Percentiles rank a stretch among this genome's conserved stretches.
Conservation (phyloP, 2,113 vertebrate genomes). For the Hassar affinis region DNA sequence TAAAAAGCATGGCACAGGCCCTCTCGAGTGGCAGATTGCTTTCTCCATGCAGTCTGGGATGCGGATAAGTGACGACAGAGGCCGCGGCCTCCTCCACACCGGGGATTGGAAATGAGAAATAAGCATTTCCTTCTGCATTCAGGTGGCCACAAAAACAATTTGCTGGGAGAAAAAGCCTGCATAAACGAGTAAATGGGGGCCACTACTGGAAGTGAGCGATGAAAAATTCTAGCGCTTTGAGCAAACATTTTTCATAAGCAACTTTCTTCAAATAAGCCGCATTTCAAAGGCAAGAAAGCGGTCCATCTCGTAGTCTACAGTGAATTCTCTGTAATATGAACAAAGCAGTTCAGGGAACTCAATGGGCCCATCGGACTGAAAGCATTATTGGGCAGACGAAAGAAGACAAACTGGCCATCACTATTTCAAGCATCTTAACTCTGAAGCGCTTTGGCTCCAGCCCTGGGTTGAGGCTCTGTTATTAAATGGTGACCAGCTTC, state of each 20-base stretch:
- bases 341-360: conserved; percentile 16
- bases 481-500: conserved; percentile 52
- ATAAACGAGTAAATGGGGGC: conserved; percentile 66
- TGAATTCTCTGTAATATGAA: conserved; percentile 33
- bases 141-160: conserved; percentile 77
- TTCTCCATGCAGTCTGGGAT: conserved; percentile 68
- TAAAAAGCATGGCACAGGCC: conserved; percentile 69
- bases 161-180: conserved; percentile 68
- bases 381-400: conserved; percentile 16
- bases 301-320: background rate
- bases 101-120: conserved; percentile 78
- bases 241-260: conserved; percentile 38
- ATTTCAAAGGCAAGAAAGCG: background rate
- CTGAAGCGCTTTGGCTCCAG: background rate
- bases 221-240: conserved; percentile 16
- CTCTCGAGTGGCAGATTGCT: conserved; percentile 73
- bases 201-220: conserved; percentile 44
- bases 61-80: conserved; percentile 70
- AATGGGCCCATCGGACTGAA: conserved; percentile 17
- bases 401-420: conserved; percentile 6
- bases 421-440: conserved; percentile 36
- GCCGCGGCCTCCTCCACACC: conserved; percentile 71
- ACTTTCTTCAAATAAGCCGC: conserved; percentile 8
- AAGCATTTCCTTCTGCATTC: conserved; percentile 79
- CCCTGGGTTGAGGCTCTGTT: conserved; percentile 14